Evolutionary conservation across 2,888 invertebrate genomes (phyloP), one percentile per base, ranked within the genome.

Genomic region (Apantesis nais): DNA sequence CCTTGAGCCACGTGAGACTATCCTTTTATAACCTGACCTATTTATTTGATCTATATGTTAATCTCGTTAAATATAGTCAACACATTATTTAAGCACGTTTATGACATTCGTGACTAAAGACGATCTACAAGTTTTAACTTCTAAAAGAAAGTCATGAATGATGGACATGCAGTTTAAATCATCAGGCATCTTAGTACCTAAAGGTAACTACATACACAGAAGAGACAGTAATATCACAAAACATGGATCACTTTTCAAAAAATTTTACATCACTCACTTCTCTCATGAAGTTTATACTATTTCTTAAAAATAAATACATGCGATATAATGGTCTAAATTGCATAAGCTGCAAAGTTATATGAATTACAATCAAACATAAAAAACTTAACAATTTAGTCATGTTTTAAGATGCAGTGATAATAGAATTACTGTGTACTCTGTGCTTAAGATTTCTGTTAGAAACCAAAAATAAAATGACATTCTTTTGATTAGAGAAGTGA

Each of bases 1-100:
- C 61, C 70, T 37, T 29, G n/a, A 25, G 75, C 76, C 75, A 73
- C 80, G 80, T 82, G 83, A 80, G 34, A 34, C 37, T 64, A 62
- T 61, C 48, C 62, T 68, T 66, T 62, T 62, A 74, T 63, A 70
- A 65, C 64, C 37, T 68, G 77, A 80, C 83, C 83, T 19, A 81
- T 76, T 77, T 78, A 71, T 75, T 71, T 60, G 58, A 74, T 72
- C 22, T 60, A 68, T 72, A 75, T 73, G 72, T 63, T 72, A 75
- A 75, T 78, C 19, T 37, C 52, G 52, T 66, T 70, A 39, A 58
- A 39, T 16, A 60, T 25, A 71, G 52, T 68, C 62, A 71, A 63
- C 39, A 68, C 39, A 58, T 52, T 39, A 55, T 8, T 37, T 4
- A 58, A 65, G 29, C 58, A 52, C 48, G 48, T n/a, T 65, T 44